Evolutionary conservation across 2,113 vertebrate species (phyloP).

Genomic region (Mus pahari): DNA sequence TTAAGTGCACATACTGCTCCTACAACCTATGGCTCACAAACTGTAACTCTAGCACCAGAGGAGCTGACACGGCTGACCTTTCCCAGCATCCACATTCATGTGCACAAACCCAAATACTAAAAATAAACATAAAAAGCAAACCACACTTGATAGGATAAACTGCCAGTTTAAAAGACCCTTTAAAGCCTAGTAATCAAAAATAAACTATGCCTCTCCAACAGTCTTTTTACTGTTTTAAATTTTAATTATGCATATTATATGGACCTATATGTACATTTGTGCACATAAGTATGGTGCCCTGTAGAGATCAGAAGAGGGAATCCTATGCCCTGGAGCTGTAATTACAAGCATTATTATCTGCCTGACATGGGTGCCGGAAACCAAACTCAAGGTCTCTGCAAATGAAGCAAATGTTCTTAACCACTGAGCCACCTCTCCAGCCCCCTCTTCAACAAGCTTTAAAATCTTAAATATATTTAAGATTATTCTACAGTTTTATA

Average conservation of each 20-base stretch:
- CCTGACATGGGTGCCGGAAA: not conserved
- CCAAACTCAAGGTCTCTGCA: not conserved
- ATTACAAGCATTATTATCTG: not conserved
- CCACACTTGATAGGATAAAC: not conserved
- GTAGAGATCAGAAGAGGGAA: not conserved
- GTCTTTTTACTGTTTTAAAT: not conserved
- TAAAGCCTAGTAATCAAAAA: slow-evolving; percentile 17
- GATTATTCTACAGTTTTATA: not conserved
- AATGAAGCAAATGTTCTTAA: not conserved
- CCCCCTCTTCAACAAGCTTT: not conserved
- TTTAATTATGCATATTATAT: not conserved
- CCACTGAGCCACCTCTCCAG: not conserved
- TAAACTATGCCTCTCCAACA: not conserved
- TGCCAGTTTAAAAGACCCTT: not conserved
- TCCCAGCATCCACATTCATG: not conserved
- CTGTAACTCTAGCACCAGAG: not conserved
- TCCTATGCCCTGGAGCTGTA: not conserved
- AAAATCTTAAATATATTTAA: slow-evolving; percentile 44
- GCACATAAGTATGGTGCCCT: not conserved
- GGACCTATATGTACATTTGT: not conserved
- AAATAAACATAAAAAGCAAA: not conserved
- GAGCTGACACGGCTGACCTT: not conserved
- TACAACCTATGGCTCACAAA: not conserved
- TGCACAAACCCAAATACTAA: not conserved
- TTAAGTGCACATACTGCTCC: not conserved